Evolutionary conservation across 2,888 invertebrate species (phyloP).

Genomic region (Nipponacmea schrenckii): DNA sequence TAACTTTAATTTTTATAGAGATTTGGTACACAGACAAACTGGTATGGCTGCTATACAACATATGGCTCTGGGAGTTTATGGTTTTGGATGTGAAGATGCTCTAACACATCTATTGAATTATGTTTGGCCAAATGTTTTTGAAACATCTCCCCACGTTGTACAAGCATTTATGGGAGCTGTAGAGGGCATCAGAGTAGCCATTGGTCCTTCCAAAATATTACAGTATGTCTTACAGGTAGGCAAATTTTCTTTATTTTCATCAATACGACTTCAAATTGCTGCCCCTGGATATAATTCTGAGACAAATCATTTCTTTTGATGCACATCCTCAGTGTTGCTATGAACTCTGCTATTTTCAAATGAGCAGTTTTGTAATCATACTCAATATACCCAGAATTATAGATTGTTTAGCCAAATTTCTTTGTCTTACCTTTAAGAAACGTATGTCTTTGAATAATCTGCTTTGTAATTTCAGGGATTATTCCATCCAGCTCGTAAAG

Average conservation of each 20-base stretch:
- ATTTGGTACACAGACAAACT: conserved; percentile 97
- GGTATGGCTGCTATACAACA: conserved; percentile 99
- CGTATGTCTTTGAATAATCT: no score
- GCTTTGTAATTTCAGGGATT: conserved; percentile 79
- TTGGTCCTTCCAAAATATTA: conserved; percentile 95
- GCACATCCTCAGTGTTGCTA: background rate
- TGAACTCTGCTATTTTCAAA: background rate
- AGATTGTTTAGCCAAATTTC: background rate
- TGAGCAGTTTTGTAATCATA: background rate
- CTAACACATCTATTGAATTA: conserved; percentile 95
- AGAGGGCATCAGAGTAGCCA: conserved; percentile 94
- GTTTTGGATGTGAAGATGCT: conserved; percentile 99
- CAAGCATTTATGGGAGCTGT: conserved; percentile 99
- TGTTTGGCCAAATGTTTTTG: conserved; percentile 99
- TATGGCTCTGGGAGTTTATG: conserved; percentile 97
- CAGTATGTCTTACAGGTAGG: conserved; percentile 93
- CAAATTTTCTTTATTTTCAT: background rate
- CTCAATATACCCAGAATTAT: background rate
- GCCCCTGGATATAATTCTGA: no score
- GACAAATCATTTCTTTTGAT: no score
- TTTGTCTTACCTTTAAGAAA: background rate
- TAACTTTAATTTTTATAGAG: conserved; percentile 72
- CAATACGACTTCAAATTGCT: background rate
- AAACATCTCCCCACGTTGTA: conserved; percentile 98
- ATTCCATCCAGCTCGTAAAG: conserved; percentile 98